These are phyloP conservation scores for Polylopha cassiicola DNA, from an alignment of 2,888 invertebrate species.

Conservation along the genomic window DNA sequence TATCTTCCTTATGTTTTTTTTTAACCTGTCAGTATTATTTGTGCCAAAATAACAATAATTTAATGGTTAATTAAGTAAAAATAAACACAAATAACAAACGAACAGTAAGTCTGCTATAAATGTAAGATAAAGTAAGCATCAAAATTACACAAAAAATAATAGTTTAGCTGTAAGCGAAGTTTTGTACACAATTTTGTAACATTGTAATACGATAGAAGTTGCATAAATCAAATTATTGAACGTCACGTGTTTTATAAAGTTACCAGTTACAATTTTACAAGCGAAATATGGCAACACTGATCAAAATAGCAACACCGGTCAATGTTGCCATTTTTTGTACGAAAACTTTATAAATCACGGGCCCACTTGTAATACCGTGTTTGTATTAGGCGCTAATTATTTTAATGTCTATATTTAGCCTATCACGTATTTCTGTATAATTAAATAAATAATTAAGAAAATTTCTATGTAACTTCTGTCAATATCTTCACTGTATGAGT, in stretches of 20 bases:
- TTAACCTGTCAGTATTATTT: slow-evolving; percentile 3
- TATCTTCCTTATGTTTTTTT: slow-evolving; percentile 7
- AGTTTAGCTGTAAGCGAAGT: slow-evolving; percentile 10
- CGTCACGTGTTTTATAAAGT: neutral
- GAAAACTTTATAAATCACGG: too few species aligned
- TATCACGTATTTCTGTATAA: too few species aligned
- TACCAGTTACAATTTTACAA: too few species aligned
- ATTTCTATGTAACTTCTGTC: too few species aligned
- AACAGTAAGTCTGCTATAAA: slow-evolving; percentile 18
- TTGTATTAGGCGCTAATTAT: too few species aligned
- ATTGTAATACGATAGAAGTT: slow-evolving; percentile 12
- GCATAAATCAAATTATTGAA: neutral
- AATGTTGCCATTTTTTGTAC: too few species aligned
- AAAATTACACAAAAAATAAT: slow-evolving; percentile 8
- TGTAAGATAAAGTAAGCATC: slow-evolving; percentile 3
- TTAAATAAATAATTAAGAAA: too few species aligned
- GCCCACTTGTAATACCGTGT: too few species aligned
- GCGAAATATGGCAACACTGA: too few species aligned
- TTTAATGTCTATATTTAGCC: too few species aligned
- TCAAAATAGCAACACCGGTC: too few species aligned
- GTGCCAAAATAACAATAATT: slow-evolving; percentile 5
- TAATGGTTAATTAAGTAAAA: neutral
- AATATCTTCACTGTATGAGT: too few species aligned
- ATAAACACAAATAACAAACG: slow-evolving; percentile 8
- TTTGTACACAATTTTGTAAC: slow-evolving; percentile 18